These are phyloP conservation scores for Sussaba pulchella DNA, from an alignment of 2,888 invertebrate species.

Conservation along the genomic window DNA sequence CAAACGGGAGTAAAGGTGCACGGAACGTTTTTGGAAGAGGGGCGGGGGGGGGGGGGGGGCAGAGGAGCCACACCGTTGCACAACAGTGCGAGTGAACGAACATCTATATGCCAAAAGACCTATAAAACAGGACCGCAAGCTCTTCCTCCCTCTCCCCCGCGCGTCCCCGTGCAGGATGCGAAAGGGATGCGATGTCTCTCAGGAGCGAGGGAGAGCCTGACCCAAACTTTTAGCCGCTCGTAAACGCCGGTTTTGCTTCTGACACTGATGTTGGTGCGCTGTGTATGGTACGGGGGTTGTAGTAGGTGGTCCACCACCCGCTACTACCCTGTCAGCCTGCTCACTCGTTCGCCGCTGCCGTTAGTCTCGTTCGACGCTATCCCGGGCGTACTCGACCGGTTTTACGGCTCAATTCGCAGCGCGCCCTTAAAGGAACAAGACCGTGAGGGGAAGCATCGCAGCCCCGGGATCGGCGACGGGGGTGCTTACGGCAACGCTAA, in stretches of 20 bases:
- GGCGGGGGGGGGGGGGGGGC: background rate
- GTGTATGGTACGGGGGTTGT: conserved; percentile 32
- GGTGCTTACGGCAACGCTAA: conserved; percentile 40
- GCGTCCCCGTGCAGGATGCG: conserved; percentile 41
- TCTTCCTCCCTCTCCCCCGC: background rate
- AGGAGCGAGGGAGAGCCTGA: conserved; percentile 48
- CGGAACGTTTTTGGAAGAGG: background rate
- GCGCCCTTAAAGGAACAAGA: conserved; percentile 80
- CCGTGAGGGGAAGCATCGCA: conserved; percentile 54
- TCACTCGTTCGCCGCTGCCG: conserved; percentile 46
- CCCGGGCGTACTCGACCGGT: conserved; percentile 71
- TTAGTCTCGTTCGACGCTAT: conserved; percentile 52
- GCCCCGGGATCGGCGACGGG: conserved; percentile 41
- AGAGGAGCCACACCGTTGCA: conserved; percentile 25
- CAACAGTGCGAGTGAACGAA: conserved; percentile 37
- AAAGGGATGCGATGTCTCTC: conserved; percentile 47
- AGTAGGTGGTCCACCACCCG: conserved; percentile 55
- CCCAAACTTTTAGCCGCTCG: conserved; percentile 75
- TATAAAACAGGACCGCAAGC: conserved; percentile 79
- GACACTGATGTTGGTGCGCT: conserved; percentile 50
- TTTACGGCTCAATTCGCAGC: conserved; percentile 83
- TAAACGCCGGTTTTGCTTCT: conserved; percentile 74
- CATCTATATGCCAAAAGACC: conserved; percentile 71
- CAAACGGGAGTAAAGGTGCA: conserved; percentile 54
- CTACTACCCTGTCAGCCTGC: conserved; percentile 55